Base-by-base conservation (phyloP, 2,113 vertebrate genomes). In the Semicossyphus pulcher region DNA sequence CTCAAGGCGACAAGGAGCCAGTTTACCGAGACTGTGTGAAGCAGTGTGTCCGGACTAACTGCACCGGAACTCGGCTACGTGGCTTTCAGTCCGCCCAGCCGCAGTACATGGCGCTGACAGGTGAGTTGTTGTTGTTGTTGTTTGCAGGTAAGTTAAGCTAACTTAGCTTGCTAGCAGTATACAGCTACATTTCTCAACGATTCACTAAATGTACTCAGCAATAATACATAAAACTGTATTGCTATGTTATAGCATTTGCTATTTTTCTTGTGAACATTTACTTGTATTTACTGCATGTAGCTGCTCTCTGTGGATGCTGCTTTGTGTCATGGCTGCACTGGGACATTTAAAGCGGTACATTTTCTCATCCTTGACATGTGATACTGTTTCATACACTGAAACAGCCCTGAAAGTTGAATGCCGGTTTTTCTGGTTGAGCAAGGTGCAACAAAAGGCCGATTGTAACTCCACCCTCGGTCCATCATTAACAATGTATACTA, bases 1-100 rank as follows among this genome's bases (percentile, higher is more conserved):
- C 97, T 11, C 96, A 95, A 62, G 97, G 97, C 16, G 97, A 98
- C 81, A 96, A 97, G 78, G 97, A 99, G 77, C 97, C 97, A 15
- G 92, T 97, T 23, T 99, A 99, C 90, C 95, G 95, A 15, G 95
- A 98, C 77, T 99, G 97, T 83, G 93, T 98, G 76, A 87, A 94
- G 70, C 90, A 85, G 1, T 98, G 97, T 83, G 95, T 97, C 74
- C 94, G 93, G 72, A 94, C 93, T 61, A 97, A 99, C 93, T 99
- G 97, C 89, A 97, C 96, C 0, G 97, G 96, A 45, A 88, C 86
- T 28, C 94, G 94, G 16, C 93, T 98, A 29, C 89, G 90, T 56
- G 92, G 95, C 76, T 99, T 97, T 89, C 94, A 96, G 81, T 95
- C 95, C 25, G 80, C 81, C 15, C 97, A 98, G 87, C 96, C 97